Evolutionary conservation across 2,797 vertebrate species (phyloP).

Genomic region (Nyctibius grandis): DNA sequence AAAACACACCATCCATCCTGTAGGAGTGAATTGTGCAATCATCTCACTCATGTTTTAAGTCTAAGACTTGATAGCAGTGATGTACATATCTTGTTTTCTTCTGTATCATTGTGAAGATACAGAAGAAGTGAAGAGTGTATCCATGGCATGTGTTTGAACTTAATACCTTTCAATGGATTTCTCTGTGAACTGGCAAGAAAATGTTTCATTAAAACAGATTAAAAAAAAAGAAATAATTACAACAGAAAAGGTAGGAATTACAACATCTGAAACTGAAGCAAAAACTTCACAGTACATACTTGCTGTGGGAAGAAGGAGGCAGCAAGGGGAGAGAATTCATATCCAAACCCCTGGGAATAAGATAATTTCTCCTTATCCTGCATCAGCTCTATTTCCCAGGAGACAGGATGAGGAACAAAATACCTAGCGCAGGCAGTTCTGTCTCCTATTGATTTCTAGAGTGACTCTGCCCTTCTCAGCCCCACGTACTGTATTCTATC

Average conservation of each 20-base stretch:
- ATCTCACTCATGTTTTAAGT: background rate
- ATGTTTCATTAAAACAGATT: background rate
- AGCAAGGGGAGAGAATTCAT: background rate
- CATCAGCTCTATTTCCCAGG: slow-evolving; percentile 37
- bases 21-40: background rate
- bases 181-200: background rate
- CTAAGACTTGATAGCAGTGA: background rate
- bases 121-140: background rate
- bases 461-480: slow-evolving; percentile 39
- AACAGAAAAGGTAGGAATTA: background rate
- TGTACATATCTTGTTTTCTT: background rate
- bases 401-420: slow-evolving; percentile 12
- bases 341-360: background rate
- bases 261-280: background rate
- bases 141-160: background rate
- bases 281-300: background rate
- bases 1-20: background rate
- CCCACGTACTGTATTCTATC: background rate
- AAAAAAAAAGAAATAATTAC: background rate
- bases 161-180: background rate
- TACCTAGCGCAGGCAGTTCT: slow-evolving; percentile 19
- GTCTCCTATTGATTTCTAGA: slow-evolving; percentile 56
- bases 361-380: slow-evolving; percentile 18
- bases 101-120: background rate
- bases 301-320: background rate